Base-by-base conservation (phyloP, 2,797 vertebrate genomes). In the Pelodytes ibericus region DNA sequence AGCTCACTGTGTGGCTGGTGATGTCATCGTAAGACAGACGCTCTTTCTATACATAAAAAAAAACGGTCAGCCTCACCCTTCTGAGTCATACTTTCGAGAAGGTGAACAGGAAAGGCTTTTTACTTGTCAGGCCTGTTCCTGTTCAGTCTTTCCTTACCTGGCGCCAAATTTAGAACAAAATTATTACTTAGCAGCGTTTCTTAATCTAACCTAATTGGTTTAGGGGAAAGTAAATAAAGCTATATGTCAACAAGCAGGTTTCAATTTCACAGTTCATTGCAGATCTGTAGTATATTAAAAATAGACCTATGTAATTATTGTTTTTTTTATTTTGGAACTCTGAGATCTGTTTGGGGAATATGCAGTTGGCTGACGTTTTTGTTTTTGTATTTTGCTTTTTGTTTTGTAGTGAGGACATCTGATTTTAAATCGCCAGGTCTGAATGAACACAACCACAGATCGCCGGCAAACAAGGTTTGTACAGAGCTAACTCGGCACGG, bases 381-480 rank as follows among this genome's bases (percentile, higher is more conserved):
- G 16, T 15, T 15, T 60, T 22, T 62, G n/a, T 53, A 3, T 33
- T 41, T 33, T 57, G 0, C 30, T 24, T 53, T 41, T 41, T 0
- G 68, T 60, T 30, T 60, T 74, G 1, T 53, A 74, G 72, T 24
- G 24, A 67, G 33, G 47, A 30, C 15, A 3, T 59, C 63, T 4
- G 59, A 2, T 26, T 53, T 6, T 1, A 16, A 16, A 18, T 18
- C 44, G 4, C 11, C 24, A 27, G 20, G 8, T 10, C 11, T 27
- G 18, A 11, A 15, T 15, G 72, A 66, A 33, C 44, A 41, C 20
- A 18, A 57, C n/a, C 29, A 62, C 6, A 1, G 27, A 1, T 18
- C 33, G 1, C 44, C 74, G 5, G 33, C 29, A 5, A 75, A 20
- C 67, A 76, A 76, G 74, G 74, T 76, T 56, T 11, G 74, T 76